Evolutionary conservation across 2,797 vertebrate species (phyloP), one percentile per base, ranked within the genome.

Genomic region (Phyllotis vaccarum): DNA sequence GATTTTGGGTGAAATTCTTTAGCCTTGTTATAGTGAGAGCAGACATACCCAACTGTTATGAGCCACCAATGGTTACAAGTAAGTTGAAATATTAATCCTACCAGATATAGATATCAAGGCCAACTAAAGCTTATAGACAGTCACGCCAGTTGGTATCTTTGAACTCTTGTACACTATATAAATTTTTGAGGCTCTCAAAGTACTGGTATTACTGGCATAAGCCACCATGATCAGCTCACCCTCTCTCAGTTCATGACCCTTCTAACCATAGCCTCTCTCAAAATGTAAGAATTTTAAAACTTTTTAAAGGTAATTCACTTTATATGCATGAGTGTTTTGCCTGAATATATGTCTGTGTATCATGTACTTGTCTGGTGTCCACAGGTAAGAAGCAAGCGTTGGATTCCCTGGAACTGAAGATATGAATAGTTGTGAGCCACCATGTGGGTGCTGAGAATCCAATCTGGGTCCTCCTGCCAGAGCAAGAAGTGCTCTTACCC

Each of bases 1-100:
- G 22, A 62, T 66, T 95, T 43, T 91, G 21, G 56, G 21, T 91
- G 17, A 10, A 94, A 93, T 74, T 95, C 49, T 58, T 96, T 72
- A 76, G 70, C 19, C 62, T 90, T 79, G 76, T 91, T 81, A 54
- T 43, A 94, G 27, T 88, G 31, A 79, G 19, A 75, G 16, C 3
- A 49, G 70, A 94, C 92, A 79, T 88, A 60, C 70, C 66, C 24
- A 86, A 70, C 7, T 78, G 54, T 17, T 89, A 3, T 21, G 64
- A 72, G 34, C 34, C 49, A 90, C n/a, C 37, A 31, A 43, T 95
- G 27, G 34, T 66, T 83, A 19, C 29, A 85, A 86, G 40, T 81
- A 70, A 46, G 34, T 16, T 76, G 56, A 88, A 85, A 75, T 64
- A 94, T 0, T 64, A 70, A 90, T 54, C 79, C 14, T 83, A 81